phyloP scores from a whole-genome alignment of 1,140 invertebrate genomes.

The Aleiodes sp. region DNA sequence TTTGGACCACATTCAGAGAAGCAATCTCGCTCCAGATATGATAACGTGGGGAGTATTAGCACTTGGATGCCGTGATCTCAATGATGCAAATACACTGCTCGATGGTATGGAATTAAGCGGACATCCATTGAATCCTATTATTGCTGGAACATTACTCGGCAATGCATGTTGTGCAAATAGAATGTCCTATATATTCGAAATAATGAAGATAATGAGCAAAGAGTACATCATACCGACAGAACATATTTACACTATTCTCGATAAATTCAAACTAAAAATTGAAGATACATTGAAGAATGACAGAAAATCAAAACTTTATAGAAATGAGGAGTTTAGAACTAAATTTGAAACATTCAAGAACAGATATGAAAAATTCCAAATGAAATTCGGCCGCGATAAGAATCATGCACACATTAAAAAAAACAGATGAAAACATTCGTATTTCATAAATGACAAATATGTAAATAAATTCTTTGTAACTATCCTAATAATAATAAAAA shows the following conservation, averaged over 20 bases:
- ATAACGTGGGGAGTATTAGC: constrained; percentile 89
- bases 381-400: background rate
- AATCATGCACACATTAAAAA: background rate
- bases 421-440: background rate
- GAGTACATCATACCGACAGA: constrained; percentile 70
- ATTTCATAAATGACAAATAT: background rate
- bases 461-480: too few relatives aligned
- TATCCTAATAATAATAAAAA: too few relatives aligned
- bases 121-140: constrained; percentile 75
- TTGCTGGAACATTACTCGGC: constrained; percentile 75
- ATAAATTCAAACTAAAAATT: constrained; percentile 65
- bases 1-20: constrained; percentile 70
- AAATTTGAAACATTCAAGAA: background rate
- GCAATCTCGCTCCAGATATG: constrained; percentile 74
- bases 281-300: constrained; percentile 43
- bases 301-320: background rate
- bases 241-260: constrained; percentile 68
- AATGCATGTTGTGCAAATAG: constrained; percentile 69
- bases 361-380: background rate
- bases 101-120: constrained; percentile 74
- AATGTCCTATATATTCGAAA: constrained; percentile 73
- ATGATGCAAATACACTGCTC: constrained; percentile 72
- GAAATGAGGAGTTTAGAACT: background rate
- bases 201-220: constrained; percentile 73
- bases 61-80: constrained; percentile 73